phyloP scores from a whole-genome alignment of 2,113 vertebrate genomes.

The Tyto alba region DNA sequence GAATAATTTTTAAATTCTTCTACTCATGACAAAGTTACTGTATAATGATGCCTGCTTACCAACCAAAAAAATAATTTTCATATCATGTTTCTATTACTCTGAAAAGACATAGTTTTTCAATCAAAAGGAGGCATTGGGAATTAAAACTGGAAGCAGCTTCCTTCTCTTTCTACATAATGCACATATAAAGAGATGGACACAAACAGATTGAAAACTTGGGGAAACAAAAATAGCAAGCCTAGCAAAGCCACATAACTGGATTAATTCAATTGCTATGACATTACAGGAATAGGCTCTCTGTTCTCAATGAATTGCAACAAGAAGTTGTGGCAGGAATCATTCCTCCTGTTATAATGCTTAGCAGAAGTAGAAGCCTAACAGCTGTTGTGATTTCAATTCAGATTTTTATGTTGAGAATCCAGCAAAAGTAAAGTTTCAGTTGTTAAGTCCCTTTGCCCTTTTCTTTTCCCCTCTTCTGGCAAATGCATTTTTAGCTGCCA shows the following conservation, averaged over 20 bases:
- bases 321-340: neutral
- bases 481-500: neutral
- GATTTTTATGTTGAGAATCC: neutral
- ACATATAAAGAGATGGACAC: neutral
- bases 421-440: neutral
- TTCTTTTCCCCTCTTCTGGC: neutral
- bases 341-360: neutral
- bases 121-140: neutral
- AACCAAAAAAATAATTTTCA: neutral
- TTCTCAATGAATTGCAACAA: neutral
- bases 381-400: neutral
- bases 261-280: neutral
- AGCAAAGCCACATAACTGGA: slow-evolving; percentile 39
- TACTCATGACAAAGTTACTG: neutral
- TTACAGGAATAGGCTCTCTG: slow-evolving; percentile 13
- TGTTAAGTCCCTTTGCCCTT: neutral
- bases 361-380: neutral
- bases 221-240: slow-evolving; percentile 43
- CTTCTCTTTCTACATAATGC: neutral
- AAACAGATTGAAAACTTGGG: slow-evolving; percentile 26
- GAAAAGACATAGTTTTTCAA: neutral
- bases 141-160: slow-evolving; percentile 2
- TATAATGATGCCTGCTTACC: neutral
- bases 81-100: neutral
- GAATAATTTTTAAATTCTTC: neutral